These are phyloP conservation scores for Pomatostomus ruficeps DNA, from an alignment of 2,113 vertebrate genomes.

Conservation along the genomic window DNA sequence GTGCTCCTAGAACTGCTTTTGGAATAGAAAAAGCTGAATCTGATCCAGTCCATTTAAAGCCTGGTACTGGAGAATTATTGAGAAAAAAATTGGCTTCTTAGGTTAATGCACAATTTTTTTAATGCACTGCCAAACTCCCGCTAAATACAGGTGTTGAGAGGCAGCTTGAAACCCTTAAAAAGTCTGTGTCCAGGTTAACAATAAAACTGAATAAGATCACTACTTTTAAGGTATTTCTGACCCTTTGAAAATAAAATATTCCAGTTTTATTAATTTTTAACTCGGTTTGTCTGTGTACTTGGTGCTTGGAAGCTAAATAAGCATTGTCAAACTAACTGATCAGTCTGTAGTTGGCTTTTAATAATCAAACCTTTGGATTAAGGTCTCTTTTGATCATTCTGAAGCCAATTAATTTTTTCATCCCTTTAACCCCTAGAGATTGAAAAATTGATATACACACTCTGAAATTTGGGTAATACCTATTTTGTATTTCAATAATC, in stretches of 20 bases:
- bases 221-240: background rate
- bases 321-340: background rate
- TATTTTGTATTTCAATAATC: background rate
- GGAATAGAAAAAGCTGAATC: background rate
- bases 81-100: background rate
- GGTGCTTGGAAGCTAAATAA: background rate
- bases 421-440: background rate
- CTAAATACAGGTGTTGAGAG: background rate
- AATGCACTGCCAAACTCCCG: background rate
- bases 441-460: background rate
- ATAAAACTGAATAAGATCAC: background rate
- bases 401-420: conserved; percentile 13
- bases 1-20: background rate
- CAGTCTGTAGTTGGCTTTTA: background rate
- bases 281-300: background rate
- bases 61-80: background rate
- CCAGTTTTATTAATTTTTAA: background rate
- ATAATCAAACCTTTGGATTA: background rate
- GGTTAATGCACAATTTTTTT: background rate
- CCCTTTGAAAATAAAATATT: background rate
- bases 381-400: conserved; percentile 33
- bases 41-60: background rate
- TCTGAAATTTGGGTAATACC: background rate
- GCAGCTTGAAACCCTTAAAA: background rate
- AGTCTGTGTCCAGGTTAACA: background rate